Percentiles rank a stretch among this genome's conserved stretches.
Conservation (phyloP, 2,888 invertebrate genomes). For the Bembecia ichneumoniformis region DNA sequence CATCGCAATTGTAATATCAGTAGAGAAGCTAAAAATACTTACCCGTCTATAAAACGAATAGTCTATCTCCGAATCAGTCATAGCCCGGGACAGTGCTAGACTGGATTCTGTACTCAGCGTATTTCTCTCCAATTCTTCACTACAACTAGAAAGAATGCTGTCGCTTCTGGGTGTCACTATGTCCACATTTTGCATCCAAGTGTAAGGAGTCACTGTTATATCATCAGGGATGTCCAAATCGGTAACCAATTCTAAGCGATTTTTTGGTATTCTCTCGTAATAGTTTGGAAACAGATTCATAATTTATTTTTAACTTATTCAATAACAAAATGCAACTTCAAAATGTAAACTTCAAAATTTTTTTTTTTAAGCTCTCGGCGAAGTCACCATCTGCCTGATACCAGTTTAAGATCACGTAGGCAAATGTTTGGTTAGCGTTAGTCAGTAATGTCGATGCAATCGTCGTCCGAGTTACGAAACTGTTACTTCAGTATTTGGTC, state of each 20-base stretch:
- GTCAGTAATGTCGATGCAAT: too few species aligned
- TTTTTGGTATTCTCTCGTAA: constrained; percentile 42
- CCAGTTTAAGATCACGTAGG: constrained; percentile 5
- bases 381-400: too few species aligned
- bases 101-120: constrained; percentile 43
- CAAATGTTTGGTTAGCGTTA: neutral
- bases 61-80: constrained; percentile 62
- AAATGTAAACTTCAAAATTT: neutral
- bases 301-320: constrained; percentile 2
- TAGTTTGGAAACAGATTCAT: constrained; percentile 48
- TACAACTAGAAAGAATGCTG: constrained; percentile 22
- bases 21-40: constrained; percentile 16
- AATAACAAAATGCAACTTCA: neutral
- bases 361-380: too few species aligned
- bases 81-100: constrained; percentile 46
- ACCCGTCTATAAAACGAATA: constrained; percentile 45
- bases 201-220: constrained; percentile 34
- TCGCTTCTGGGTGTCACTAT: constrained; percentile 25
- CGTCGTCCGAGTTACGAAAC: constrained; percentile 8
- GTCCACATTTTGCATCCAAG: constrained; percentile 35
- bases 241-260: constrained; percentile 43
- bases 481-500: constrained; percentile 17
- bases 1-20: too few species aligned
- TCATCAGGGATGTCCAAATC: constrained; percentile 48
- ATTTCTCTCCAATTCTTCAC: constrained; percentile 23